Evolutionary conservation across 2,113 vertebrate species (phyloP).

Genomic region (Rhinolophus sinicus): DNA sequence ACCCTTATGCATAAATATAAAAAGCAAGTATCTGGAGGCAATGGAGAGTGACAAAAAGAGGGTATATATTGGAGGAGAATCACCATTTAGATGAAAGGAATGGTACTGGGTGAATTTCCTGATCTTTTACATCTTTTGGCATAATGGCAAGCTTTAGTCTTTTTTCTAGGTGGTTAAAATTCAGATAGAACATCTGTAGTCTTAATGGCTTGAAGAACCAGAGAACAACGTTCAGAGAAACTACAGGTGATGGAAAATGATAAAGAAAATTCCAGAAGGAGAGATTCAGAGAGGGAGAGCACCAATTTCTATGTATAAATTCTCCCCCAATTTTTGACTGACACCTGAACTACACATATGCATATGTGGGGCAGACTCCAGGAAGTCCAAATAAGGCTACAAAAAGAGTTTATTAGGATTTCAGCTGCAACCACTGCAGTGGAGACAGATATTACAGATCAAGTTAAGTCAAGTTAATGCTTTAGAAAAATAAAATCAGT

Average conservation of each 20-base stretch:
- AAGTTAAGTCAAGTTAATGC: background rate
- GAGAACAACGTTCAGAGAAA: slow-evolving; percentile 6
- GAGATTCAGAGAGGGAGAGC: background rate
- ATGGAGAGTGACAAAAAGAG: background rate
- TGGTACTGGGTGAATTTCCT: background rate
- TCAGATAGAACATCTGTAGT: background rate
- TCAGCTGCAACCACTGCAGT: background rate
- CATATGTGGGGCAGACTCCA: background rate
- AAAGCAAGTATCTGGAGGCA: background rate
- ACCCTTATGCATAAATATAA: background rate
- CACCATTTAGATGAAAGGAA: background rate
- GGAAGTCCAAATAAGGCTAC: background rate
- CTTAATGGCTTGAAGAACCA: background rate
- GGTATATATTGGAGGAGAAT: background rate
- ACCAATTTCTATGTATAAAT: background rate
- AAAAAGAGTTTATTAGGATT: background rate
- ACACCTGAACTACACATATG: background rate
- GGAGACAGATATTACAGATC: background rate
- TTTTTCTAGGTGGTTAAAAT: background rate
- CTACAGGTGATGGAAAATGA: background rate
- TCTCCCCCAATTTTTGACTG: background rate
- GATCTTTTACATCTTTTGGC: background rate
- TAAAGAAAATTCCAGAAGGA: background rate
- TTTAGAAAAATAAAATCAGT: background rate
- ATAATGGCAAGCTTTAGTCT: background rate